phyloP scores from a whole-genome alignment of 2,888 invertebrate genomes.

The Papilio protenor region DNA sequence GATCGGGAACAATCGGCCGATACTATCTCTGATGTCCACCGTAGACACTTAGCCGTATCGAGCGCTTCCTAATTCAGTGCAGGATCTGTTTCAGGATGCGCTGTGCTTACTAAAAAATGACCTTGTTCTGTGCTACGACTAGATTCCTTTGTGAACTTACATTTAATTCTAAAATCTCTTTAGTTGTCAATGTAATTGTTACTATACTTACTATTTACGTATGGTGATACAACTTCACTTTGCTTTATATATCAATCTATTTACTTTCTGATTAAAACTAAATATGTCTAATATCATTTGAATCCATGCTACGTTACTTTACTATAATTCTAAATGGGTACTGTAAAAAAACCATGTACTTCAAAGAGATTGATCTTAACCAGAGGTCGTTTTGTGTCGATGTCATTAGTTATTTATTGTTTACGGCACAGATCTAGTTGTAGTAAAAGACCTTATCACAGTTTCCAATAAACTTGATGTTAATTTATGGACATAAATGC shows the following conservation, averaged over 20 bases:
- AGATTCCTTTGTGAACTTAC: not conserved
- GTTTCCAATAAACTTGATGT: constrained; percentile 36
- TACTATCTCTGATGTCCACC: constrained; percentile 51
- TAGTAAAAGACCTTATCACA: constrained; percentile 33
- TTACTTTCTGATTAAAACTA: not conserved
- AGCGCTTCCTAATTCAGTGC: constrained; percentile 37
- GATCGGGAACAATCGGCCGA: constrained; percentile 60
- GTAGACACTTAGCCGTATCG: constrained; percentile 39
- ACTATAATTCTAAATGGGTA: not conserved
- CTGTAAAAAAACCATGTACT: not conserved
- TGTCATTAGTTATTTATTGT: not conserved
- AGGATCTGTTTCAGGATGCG: constrained; percentile 12
- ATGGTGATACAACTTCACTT: not conserved
- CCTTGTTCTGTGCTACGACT: not conserved
- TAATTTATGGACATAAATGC: constrained; percentile 30
- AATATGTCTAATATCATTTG: not conserved
- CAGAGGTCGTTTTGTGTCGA: not conserved
- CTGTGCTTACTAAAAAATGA: constrained; percentile 13
- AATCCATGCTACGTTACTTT: not conserved
- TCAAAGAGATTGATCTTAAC: not conserved
- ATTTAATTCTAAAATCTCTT: not conserved
- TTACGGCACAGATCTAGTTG: constrained; percentile 10
- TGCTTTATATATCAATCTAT: not conserved
- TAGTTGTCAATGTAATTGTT: not conserved
- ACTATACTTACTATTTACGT: not conserved